Evolutionary conservation across 2,113 vertebrate species (phyloP), one percentile per base, ranked within the genome.

Genomic region (Phalacrocorax pelagicus): DNA sequence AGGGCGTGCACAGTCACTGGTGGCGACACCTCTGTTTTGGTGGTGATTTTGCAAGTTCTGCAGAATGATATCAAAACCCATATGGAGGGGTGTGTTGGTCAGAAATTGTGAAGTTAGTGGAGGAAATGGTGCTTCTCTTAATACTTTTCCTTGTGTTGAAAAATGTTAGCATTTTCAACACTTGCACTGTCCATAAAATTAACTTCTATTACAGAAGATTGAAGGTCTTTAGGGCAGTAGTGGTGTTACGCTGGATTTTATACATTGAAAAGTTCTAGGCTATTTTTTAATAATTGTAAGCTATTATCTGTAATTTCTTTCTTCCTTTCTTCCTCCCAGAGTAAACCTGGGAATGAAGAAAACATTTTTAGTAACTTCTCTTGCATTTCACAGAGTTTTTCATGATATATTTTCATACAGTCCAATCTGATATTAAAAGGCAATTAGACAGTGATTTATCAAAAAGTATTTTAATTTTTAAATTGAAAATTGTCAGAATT

Each of bases 41-140:
- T 52, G 24, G 22, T 30, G 26, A 23, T 57, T 38, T 57, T 81
- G 18, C 34, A n/a, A 19, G 42, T 73, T 65, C 36, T 54, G 51
- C 24, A 42, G 18, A 67, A 49, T 22, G 29, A 2, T 29, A 15
- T 7, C 0, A 0, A 59, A 80, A 85, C 44, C 66, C 2, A 0
- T 27, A 5, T 26, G 15, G 26, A 34, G 26, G 13, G 8, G 2
- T 55, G 8, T 72, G 15, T 44, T 71, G 24, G 26, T 57, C 24
- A 51, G 47, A 71, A 63, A 11, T 22, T 26, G 23, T 69, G 69
- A 34, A 11, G 4, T 21, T 52, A 24, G 9, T 17, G 6, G 26
- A 73, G 51, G 12, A 88, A 77, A n/a, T 2, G 1, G 9, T 57
- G 18, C 44, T 71, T 51, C 2, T 58, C 36, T 77, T 8, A 42